Conservation (phyloP, 2,888 invertebrate genomes). For the Cancer borealis region DNA sequence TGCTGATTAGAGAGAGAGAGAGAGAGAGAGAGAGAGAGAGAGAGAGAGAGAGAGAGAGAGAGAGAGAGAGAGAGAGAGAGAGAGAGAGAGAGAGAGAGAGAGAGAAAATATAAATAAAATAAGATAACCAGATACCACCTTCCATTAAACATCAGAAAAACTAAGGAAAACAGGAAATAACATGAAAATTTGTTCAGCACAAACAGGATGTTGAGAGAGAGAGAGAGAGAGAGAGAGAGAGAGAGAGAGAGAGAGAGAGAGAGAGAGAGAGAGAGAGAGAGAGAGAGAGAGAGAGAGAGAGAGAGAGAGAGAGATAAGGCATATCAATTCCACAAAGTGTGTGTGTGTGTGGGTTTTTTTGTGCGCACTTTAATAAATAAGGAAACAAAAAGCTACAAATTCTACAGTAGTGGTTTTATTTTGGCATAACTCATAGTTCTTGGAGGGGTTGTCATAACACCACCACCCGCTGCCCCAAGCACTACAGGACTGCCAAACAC, state of each 20-base stretch:
- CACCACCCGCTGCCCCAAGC: not conserved
- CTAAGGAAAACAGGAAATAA: not conserved
- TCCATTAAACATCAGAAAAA: not conserved
- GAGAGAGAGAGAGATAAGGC: not conserved
- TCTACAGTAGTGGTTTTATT: not conserved
- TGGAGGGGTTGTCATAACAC: not conserved
- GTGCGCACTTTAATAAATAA: not conserved
- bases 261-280: slow-evolving; percentile 9
- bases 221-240: slow-evolving; percentile 7
- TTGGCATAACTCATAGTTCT: not conserved
- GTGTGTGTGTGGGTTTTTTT: slow-evolving; percentile 36
- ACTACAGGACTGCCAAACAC: not conserved
- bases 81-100: not conserved
- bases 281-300: slow-evolving; percentile 34
- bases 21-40: slow-evolving; percentile 18
- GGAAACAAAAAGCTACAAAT: not conserved
- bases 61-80: not conserved
- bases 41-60: not conserved
- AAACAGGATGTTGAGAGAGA: slow-evolving; percentile 35
- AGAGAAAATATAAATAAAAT: not conserved
- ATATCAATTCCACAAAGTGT: not conserved
- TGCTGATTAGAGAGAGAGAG: slow-evolving; percentile 16
- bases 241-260: slow-evolving; percentile 45
- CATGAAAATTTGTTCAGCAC: not conserved
- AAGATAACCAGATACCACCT: not conserved